These are phyloP conservation scores for Alosa alosa DNA, from an alignment of 2,113 vertebrate species.

Conservation along the genomic window DNA sequence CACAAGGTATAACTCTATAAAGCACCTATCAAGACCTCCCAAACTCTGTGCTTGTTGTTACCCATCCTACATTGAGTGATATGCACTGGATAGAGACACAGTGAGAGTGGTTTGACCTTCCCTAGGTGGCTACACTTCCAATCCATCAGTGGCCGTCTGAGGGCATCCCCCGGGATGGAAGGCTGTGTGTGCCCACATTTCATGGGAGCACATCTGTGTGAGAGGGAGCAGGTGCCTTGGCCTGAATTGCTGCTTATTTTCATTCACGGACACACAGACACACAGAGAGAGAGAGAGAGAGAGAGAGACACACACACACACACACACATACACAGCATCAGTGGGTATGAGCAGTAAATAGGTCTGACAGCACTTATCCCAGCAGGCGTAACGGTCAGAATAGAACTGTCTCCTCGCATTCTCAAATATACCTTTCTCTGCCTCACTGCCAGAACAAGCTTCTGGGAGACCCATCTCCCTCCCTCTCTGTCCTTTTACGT, in stretches of 20 bases:
- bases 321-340: slow-evolving; percentile 59
- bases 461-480: not conserved
- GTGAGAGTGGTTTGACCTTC: slow-evolving; percentile 15
- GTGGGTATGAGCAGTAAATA: slow-evolving; percentile 74
- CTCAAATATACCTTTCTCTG: slow-evolving; percentile 68
- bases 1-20: too few relatives aligned
- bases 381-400: slow-evolving; percentile 68
- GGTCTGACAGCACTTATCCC: slow-evolving; percentile 72
- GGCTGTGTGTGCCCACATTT: slow-evolving; percentile 52
- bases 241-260: slow-evolving; percentile 33
- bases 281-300: not conserved
- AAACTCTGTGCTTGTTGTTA: not conserved
- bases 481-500: not conserved
- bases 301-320: not conserved
- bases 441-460: slow-evolving; percentile 5
- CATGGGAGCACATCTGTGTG: slow-evolving; percentile 35
- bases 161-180: slow-evolving; percentile 59
- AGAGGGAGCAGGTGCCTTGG: slow-evolving; percentile 42
- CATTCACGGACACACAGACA: slow-evolving; percentile 5
- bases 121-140: not conserved
- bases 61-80: not conserved
- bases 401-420: slow-evolving; percentile 75
- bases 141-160: not conserved
- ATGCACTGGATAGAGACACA: not conserved
- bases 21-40: too few relatives aligned